Base-by-base conservation (phyloP, 1,140 invertebrate genomes). In the Dendrolimus kikuchii region DNA sequence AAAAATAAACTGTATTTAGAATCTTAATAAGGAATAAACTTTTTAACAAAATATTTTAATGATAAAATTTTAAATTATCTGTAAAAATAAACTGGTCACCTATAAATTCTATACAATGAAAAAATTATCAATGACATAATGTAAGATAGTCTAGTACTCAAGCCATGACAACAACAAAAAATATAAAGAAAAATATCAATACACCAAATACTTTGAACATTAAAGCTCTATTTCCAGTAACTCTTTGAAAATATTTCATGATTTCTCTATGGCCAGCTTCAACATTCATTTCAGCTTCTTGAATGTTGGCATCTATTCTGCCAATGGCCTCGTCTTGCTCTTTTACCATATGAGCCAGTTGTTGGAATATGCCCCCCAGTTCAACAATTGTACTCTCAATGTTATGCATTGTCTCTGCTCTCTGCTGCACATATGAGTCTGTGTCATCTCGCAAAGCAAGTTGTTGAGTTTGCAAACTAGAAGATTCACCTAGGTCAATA, bases 141-240 rank as follows among this genome's bases (percentile, higher is more conserved):
- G 23, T 43, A 43, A 6, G 8, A 0, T 10, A 10, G 23, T 46
- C 7, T 46, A 5, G n/a, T 23, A 41, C 43, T 55, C 36, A 96
- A 70, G 95, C 93, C 88, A 96, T 88, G 88, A 99, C 99, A 68
- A 99, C 92, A 79, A 99, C 93, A 90, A 99, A 99, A 80, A 99
- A 96, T 80, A 99, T 94, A 84, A 99, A 99, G 90, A 99, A 99
- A 77, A 99, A 94, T 90, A 99, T 98, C 38, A 99, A 89, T 50
- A 99, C 95, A 52, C 93, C 98, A 89, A 99, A 99, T 58, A 99
- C 94, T 91, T 99, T 99, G 67, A 99, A 95, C 97, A 99, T 99
- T 7, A 99, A 90, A 95, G 98, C 99, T 68, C 98, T 91, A 89
- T 99, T 99, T 45, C 95, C 97, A 7, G 97, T 96, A 10, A 99